Evolutionary conservation across 2,797 vertebrate species (phyloP).

Genomic region (Phyllotis vaccarum): DNA sequence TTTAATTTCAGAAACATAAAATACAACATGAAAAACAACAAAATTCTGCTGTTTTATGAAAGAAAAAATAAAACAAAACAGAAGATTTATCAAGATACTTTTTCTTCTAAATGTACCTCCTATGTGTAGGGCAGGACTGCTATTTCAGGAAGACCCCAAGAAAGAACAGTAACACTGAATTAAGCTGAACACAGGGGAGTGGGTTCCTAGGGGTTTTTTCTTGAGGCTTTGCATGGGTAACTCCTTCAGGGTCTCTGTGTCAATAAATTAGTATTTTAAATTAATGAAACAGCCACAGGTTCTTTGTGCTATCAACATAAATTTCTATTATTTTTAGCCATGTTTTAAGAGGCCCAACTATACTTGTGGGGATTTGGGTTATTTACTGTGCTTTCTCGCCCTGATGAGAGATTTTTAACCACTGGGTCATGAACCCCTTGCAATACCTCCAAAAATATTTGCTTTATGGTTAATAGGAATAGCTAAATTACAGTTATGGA

Average conservation of each 20-base stretch:
- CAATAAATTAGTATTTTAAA: conserved; percentile 35
- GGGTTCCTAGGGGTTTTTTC: not conserved
- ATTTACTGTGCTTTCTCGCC: not conserved
- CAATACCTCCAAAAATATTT: not conserved
- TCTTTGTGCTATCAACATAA: conserved; percentile 13
- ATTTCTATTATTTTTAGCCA: not conserved
- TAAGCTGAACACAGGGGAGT: not conserved
- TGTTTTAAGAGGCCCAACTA: conserved; percentile 49
- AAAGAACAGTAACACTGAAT: not conserved
- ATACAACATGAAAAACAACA: conserved; percentile 46
- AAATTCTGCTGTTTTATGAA: not conserved
- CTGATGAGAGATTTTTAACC: not conserved
- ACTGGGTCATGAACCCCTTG: not conserved
- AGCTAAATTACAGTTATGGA: not conserved
- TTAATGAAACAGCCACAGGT: not conserved
- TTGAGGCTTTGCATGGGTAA: not conserved
- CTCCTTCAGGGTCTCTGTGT: not conserved
- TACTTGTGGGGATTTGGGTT: conserved; percentile 45
- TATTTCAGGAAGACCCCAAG: not conserved
- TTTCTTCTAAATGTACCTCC: not conserved
- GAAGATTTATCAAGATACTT: not conserved
- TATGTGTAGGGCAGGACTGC: not conserved
- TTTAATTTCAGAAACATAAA: conserved; percentile 63
- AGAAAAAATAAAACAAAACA: not conserved
- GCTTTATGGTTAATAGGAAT: not conserved